These are phyloP conservation scores for Alfaro cultratus DNA, from an alignment of 2,797 vertebrate species.

Conservation along the genomic window DNA sequence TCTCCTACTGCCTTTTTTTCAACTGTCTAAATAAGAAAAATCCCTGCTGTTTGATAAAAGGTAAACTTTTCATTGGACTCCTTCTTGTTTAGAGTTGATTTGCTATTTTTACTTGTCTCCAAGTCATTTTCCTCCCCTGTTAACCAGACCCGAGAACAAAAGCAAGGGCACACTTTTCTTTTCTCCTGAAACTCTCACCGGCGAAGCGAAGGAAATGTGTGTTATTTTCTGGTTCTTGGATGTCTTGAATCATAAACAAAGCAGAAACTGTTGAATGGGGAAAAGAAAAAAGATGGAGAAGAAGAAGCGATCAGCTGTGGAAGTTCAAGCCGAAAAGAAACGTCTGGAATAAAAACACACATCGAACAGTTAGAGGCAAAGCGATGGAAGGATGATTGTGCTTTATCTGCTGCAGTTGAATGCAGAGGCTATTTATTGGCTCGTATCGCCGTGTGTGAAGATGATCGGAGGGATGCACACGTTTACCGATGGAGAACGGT, in stretches of 20 bases:
- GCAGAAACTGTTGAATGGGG: neutral
- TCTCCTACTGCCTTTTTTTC: neutral
- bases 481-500: neutral
- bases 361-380: neutral
- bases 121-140: neutral
- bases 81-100: neutral
- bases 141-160: neutral
- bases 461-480: neutral
- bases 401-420: slow-evolving; percentile 7
- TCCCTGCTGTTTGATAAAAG: neutral
- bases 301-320: neutral
- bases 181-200: neutral
- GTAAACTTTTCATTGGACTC: neutral
- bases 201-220: slow-evolving; percentile 2
- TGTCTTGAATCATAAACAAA: slow-evolving; percentile 1
- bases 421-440: slow-evolving; percentile 4
- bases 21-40: neutral
- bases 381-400: slow-evolving; percentile 16
- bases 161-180: neutral
- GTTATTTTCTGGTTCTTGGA: slow-evolving; percentile 1
- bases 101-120: neutral
- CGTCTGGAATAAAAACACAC: neutral
- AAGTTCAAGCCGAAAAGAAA: neutral
- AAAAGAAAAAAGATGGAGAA: neutral
- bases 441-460: neutral